These are phyloP conservation scores for Aldabrachelys gigantea DNA, from an alignment of 2,113 vertebrate genomes.

Conservation along the genomic window DNA sequence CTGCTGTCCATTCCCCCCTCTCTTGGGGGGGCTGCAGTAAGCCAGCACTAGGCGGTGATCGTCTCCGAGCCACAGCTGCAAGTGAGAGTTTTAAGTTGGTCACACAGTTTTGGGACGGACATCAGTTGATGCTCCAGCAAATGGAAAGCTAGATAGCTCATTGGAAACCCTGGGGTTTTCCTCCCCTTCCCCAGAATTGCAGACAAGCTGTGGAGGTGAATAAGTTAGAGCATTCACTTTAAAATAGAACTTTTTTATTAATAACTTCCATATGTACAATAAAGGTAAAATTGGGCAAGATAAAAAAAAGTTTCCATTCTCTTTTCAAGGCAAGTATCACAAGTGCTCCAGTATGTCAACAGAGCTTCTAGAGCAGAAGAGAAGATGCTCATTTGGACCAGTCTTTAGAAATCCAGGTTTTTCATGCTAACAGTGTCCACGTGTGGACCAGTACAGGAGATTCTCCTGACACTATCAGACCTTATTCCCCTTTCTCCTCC, in stretches of 20 bases:
- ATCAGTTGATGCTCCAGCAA: too few relatives aligned
- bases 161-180: too few relatives aligned
- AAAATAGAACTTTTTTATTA: background rate
- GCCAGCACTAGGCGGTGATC: too few relatives aligned
- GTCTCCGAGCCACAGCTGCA: too few relatives aligned
- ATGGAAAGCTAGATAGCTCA: too few relatives aligned
- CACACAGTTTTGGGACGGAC: too few relatives aligned
- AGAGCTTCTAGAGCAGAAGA: fast-evolving
- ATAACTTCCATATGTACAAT: background rate
- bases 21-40: too few relatives aligned
- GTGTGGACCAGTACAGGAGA: fast-evolving
- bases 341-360: fast-evolving
- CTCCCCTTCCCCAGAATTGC: fast-evolving
- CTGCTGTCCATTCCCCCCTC: too few relatives aligned
- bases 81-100: too few relatives aligned
- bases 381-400: background rate
- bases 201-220: fast-evolving
- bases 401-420: background rate
- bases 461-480: background rate
- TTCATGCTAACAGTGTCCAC: fast-evolving
- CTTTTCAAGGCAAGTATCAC: background rate
- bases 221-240: background rate
- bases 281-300: background rate
- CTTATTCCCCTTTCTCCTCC: background rate
- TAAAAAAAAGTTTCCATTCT: background rate